A percentile compares a stretch with the other conserved stretches of the same genome.
Evolutionary conservation across 2,797 vertebrate species (phyloP).

Genomic region (Chiroxiphia lanceolata): DNA sequence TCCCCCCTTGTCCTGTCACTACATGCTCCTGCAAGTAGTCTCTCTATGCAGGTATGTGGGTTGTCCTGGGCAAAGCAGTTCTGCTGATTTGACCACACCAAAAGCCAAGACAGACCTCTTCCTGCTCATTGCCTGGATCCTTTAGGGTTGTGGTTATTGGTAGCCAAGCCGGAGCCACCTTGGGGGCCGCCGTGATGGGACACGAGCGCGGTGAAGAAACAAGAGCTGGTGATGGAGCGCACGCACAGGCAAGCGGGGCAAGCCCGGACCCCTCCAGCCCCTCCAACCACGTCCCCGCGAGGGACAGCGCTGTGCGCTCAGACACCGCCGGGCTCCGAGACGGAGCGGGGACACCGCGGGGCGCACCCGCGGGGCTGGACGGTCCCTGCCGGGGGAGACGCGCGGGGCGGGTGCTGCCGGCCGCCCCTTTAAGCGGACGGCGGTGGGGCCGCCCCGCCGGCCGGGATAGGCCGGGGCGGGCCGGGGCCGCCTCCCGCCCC

Average conservation of each 20-base stretch:
- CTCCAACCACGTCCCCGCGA: neutral
- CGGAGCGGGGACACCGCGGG: neutral
- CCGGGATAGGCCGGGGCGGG: conserved; percentile 38
- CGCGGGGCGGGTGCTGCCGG: neutral
- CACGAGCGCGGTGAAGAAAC: neutral
- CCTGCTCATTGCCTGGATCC: neutral
- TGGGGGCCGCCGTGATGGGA: accelerated
- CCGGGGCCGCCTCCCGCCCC: conserved; percentile 11
- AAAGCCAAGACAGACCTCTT: neutral
- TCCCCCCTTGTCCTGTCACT: neutral
- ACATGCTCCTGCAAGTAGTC: accelerated
- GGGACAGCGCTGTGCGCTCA: neutral
- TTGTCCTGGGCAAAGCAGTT: neutral
- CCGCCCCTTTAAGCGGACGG: conserved; percentile 43
- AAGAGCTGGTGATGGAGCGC: accelerated
- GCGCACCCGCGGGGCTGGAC: neutral
- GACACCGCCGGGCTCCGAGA: neutral
- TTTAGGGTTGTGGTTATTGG: accelerated
- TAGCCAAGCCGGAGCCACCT: accelerated
- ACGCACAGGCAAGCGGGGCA: neutral
- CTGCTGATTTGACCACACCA: accelerated
- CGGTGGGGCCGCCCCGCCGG: neutral
- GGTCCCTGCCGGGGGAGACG: neutral
- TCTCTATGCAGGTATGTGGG: neutral
- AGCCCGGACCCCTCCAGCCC: neutral